Evolutionary conservation across 2,888 invertebrate species (phyloP), one percentile per base, ranked within the genome.

Genomic region (Thecophora atra): DNA sequence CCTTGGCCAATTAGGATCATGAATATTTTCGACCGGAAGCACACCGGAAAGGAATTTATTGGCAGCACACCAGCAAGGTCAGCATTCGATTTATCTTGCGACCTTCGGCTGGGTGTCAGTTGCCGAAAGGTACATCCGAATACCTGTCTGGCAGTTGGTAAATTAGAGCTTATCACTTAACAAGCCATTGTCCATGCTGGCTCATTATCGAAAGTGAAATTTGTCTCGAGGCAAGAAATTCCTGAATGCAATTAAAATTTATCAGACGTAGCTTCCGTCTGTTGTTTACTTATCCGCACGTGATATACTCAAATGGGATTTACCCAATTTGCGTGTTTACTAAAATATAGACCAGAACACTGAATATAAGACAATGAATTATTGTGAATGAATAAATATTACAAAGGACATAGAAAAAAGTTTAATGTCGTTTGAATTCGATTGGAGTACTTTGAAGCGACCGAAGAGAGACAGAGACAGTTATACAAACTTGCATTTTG

Each of bases 31-130:
- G 13, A 58, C 56, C 68, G 68, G 68, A 68, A 68, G 44, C 19
- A 19, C 44, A 42, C 58, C 68, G 68, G 68, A 68, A 68, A 28
- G 51, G 65, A 65, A 17, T 51, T 8, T 21, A 11, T n/a, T 47
- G 21, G 15, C 51, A 19, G 30, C 26, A 15, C 37, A 15, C 15
- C 15, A 37, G 17, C 5, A 30, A 26, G 15, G 17, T 30, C 28
- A 13, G 26, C n/a, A 13, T 8, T 13, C 17, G 65, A 28, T 24
- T 37, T 63, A 44, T 6, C 42, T 63, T 17, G 13, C 21, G 64
- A 21, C 19, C 21, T 17, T n/a, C 5, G 21, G 17, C 21, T 24
- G 44, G 64, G 42, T 52, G 30, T 69, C 60, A 60, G 60, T 62
- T 69, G 69, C 62, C 47, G 28, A 62, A 21, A 30, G 37, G 37